phyloP scores from a whole-genome alignment of 64 coral and sea anemone species.

The Exaiptasia diaphana region DNA sequence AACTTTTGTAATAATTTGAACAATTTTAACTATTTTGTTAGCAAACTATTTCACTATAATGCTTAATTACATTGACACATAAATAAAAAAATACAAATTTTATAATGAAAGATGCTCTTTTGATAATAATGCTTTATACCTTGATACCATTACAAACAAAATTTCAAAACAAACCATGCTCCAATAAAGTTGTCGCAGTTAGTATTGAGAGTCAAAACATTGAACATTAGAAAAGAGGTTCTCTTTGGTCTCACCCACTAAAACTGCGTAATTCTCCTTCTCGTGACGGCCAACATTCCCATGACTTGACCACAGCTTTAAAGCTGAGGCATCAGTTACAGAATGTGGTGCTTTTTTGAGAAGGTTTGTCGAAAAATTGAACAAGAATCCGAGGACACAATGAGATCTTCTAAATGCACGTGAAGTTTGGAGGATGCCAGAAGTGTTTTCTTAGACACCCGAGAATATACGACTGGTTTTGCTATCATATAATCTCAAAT shows the following conservation, averaged over 20 bases:
- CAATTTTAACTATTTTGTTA: background rate
- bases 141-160: background rate
- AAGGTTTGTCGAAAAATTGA: conserved; percentile 9
- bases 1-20: background rate
- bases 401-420: background rate
- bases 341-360: conserved; percentile 70
- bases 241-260: conserved; percentile 90
- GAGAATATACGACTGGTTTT: background rate
- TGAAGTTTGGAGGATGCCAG: background rate
- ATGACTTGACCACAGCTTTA: conserved; percentile 64
- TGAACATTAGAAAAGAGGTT: conserved; percentile 78
- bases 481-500: background rate
- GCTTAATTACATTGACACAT: background rate
- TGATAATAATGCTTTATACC: background rate
- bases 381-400: background rate
- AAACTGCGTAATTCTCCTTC: conserved; percentile 95
- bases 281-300: conserved; percentile 84
- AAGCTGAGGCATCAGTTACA: background rate
- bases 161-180: background rate
- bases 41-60: background rate
- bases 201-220: conserved; percentile 92
- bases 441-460: background rate
- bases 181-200: conserved; percentile 70
- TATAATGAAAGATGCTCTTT: too few species aligned
- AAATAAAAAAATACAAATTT: background rate